Evolutionary conservation across 2,113 vertebrate species (phyloP).

Genomic region (Drymodes brunneopygia): DNA sequence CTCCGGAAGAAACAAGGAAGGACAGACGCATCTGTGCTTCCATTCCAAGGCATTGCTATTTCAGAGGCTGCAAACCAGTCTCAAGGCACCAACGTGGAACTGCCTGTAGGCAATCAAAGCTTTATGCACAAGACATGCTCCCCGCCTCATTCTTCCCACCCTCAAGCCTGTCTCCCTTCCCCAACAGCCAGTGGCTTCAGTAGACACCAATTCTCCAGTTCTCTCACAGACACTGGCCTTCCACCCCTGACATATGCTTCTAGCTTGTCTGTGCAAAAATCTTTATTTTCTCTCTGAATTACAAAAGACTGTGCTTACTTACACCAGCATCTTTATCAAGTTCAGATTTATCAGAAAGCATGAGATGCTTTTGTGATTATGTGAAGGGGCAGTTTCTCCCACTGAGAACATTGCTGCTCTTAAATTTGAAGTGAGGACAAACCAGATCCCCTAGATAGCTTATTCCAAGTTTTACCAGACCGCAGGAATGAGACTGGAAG

Average conservation of each 20-base stretch:
- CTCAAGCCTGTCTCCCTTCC: neutral
- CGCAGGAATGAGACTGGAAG: neutral
- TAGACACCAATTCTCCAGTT: neutral
- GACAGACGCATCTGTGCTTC: neutral
- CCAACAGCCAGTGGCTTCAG: neutral
- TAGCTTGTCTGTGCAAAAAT: neutral
- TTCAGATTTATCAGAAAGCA: neutral
- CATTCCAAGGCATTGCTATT: neutral
- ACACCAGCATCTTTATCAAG: neutral
- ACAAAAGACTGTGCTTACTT: neutral
- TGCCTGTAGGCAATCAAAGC: neutral
- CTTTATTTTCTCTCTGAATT: neutral
- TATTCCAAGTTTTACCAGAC: neutral
- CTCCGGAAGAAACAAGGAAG: neutral
- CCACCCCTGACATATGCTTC: neutral
- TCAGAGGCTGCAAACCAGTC: neutral
- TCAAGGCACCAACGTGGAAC: neutral
- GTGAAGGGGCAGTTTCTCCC: neutral
- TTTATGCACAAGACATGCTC: neutral
- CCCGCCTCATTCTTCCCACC: neutral
- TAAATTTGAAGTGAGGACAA: neutral
- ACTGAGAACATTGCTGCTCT: neutral
- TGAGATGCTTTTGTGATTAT: neutral
- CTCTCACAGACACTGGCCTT: neutral
- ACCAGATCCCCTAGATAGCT: neutral